Conservation (phyloP, 2,797 vertebrate genomes). For the Peromyscus eremicus region DNA sequence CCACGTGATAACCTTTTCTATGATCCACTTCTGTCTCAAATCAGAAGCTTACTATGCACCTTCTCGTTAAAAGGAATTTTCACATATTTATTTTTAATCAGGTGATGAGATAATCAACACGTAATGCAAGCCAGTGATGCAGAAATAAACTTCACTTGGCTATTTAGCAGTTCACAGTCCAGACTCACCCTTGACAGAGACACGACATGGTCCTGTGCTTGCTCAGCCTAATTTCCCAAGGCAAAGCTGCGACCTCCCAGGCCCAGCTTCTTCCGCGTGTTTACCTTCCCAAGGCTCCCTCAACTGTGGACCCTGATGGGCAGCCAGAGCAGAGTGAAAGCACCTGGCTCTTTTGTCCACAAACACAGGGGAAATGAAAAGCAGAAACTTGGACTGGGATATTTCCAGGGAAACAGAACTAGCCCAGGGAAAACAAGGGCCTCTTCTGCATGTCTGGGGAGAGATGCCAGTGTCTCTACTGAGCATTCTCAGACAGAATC, state of each 20-base stretch:
- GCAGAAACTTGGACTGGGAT: neutral
- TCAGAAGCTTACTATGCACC: neutral
- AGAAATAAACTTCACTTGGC: slow-evolving; percentile 48
- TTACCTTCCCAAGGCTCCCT: slow-evolving; percentile 60
- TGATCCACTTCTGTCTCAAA: neutral
- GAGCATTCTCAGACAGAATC: neutral
- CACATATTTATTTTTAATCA: slow-evolving; percentile 21
- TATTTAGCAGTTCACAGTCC: neutral
- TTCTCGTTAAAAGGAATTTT: slow-evolving; percentile 49
- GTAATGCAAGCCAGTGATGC: neutral
- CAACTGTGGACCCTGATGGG: slow-evolving; percentile 46
- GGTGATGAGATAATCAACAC: neutral
- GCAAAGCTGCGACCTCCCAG: slow-evolving; percentile 37
- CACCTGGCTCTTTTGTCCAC: slow-evolving; percentile 39
- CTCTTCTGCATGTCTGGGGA: neutral
- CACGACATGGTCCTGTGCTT: neutral
- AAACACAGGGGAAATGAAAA: slow-evolving; percentile 52
- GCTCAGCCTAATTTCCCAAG: slow-evolving; percentile 53
- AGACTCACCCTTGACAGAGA: neutral
- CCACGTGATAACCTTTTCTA: neutral
- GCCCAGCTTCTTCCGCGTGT: slow-evolving; percentile 30
- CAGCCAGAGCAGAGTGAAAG: slow-evolving; percentile 34
- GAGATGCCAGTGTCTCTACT: neutral
- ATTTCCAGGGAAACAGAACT: neutral
- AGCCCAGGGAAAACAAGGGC: neutral